These are phyloP conservation scores for Nematostella vectensis DNA, from an alignment of 92 coral and sea anemone species.

Conservation along the genomic window DNA sequence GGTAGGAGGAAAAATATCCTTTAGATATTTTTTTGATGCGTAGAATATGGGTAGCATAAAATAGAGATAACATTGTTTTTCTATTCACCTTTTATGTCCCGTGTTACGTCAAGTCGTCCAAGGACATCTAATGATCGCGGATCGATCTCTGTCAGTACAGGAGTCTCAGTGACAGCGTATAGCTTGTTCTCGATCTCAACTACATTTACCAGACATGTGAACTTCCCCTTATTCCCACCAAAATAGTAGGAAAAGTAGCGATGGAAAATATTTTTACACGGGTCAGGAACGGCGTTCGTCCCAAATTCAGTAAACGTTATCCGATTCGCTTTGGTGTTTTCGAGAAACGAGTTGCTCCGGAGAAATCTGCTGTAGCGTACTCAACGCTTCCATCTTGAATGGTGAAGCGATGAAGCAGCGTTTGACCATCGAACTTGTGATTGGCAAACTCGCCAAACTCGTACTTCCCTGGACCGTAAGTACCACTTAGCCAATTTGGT, in stretches of 20 bases:
- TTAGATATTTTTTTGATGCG: too few relatives aligned
- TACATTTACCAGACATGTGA: constrained; percentile 53
- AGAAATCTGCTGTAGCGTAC: constrained; percentile 68
- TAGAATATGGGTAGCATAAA: too few relatives aligned
- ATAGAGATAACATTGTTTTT: too few relatives aligned
- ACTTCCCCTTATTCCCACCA: constrained; percentile 14
- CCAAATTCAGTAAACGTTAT: constrained; percentile 40
- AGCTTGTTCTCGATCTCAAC: constrained; percentile 48
- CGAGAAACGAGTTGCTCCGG: constrained; percentile 50
- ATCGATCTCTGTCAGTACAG: constrained; percentile 51
- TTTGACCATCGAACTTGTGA: constrained; percentile 78
- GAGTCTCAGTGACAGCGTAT: constrained; percentile 55
- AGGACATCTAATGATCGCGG: constrained; percentile 55
- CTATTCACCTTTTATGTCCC: too few relatives aligned
- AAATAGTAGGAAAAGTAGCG: constrained; percentile 59
- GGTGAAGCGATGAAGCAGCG: constrained; percentile 70
- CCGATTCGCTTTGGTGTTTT: constrained; percentile 28
- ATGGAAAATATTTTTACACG: constrained; percentile 70
- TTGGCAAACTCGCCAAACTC: constrained; percentile 61
- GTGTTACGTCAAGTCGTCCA: constrained; percentile 26
- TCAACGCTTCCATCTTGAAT: constrained; percentile 54
- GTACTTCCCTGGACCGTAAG: constrained; percentile 79
- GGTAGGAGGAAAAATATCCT: too few relatives aligned
- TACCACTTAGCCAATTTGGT: constrained; percentile 72
- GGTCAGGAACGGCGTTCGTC: constrained; percentile 54